Percentiles rank a stretch among this genome's conserved stretches.
phyloP scores from a whole-genome alignment of 2,888 invertebrate species.

The Mythimna lalbum region DNA sequence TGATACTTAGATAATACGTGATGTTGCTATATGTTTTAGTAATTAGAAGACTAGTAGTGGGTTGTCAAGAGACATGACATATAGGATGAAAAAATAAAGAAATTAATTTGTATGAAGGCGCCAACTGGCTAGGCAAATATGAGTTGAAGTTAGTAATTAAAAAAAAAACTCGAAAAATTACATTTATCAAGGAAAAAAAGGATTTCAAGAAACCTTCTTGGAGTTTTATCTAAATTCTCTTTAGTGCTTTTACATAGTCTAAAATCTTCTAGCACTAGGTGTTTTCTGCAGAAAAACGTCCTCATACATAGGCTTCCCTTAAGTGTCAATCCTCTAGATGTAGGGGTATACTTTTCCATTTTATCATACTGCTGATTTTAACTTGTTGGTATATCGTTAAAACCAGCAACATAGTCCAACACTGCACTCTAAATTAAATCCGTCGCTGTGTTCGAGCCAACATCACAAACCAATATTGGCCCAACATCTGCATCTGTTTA shows the following conservation, averaged over 20 bases:
- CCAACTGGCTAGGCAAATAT: not conserved
- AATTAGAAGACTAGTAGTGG: slow-evolving; percentile 31
- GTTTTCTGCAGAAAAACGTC: too few species aligned
- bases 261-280: too few species aligned
- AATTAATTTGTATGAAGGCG: not conserved
- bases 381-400: too few species aligned
- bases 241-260: not conserved
- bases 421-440: not conserved
- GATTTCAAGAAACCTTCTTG: not conserved
- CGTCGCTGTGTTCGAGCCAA: slow-evolving; percentile 17
- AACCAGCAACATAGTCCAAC: too few species aligned
- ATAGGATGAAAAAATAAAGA: not conserved
- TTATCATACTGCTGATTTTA: too few species aligned
- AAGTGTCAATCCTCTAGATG: too few species aligned
- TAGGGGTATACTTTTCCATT: too few species aligned
- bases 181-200: too few species aligned
- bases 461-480: slow-evolving; percentile 39
- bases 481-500: slow-evolving; percentile 48
- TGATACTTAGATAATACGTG: slow-evolving; percentile 44
- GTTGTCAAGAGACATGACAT: not conserved
- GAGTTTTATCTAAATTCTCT: not conserved
- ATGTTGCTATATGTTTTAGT: slow-evolving; percentile 37
- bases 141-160: not conserved
- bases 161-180: too few species aligned
- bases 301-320: too few species aligned